phyloP scores from a whole-genome alignment of 64 coral and sea anemone species.

The Platygyra sinensis region DNA sequence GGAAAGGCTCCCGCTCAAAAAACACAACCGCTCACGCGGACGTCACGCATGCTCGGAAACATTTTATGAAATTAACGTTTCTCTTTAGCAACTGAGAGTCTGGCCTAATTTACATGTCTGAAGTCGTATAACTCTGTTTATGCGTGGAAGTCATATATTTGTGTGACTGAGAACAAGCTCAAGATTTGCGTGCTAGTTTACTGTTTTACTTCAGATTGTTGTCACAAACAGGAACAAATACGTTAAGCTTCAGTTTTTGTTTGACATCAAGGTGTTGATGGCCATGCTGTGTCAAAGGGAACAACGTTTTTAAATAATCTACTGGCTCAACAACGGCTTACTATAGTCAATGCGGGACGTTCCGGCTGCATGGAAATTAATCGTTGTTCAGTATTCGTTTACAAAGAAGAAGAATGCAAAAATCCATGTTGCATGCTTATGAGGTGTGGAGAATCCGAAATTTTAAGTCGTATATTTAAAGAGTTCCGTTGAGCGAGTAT shows the following conservation, averaged over 20 bases:
- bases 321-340: background rate
- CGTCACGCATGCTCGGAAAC: no score
- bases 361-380: no score
- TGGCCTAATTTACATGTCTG: background rate
- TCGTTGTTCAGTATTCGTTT: no score
- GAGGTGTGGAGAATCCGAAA: background rate
- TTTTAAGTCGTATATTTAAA: background rate
- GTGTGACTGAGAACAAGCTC: background rate
- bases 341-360: no score
- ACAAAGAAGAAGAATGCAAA: background rate
- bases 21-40: no score
- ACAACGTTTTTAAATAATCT: background rate
- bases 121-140: background rate
- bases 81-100: no score
- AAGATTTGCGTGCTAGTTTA: background rate
- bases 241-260: background rate
- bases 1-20: no score
- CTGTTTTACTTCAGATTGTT: background rate
- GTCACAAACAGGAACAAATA: constrained; percentile 1
- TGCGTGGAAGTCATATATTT: background rate
- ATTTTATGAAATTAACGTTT: no score
- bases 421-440: background rate
- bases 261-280: background rate
- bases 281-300: no score
- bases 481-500: background rate